Conservation (phyloP, 2,888 invertebrate genomes). For the Synanthedon andrenaeformis region DNA sequence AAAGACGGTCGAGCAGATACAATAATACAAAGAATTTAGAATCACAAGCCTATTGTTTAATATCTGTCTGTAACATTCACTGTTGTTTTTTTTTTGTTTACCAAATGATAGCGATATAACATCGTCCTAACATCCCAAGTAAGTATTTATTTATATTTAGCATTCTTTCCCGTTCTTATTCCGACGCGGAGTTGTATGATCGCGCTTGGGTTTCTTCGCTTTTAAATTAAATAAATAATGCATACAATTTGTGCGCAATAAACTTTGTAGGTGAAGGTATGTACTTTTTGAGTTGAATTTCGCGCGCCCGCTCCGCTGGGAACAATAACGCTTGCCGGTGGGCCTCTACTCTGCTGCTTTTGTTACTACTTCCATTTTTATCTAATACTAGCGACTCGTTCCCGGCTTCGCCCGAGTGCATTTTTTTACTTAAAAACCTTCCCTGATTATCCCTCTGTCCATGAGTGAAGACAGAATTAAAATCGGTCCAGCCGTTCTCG, state of each 20-base stretch:
- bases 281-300: constrained; percentile 46
- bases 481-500: too few species aligned
- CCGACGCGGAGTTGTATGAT: constrained; percentile 40
- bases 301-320: constrained; percentile 48
- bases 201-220: constrained; percentile 61
- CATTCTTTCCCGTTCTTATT: constrained; percentile 36
- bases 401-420: too few species aligned
- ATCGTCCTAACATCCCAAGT: neutral
- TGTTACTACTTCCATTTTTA: too few species aligned
- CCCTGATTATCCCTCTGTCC: too few species aligned
- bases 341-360: constrained; percentile 16
- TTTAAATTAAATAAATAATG: constrained; percentile 70
- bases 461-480: too few species aligned
- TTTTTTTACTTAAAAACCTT: too few species aligned
- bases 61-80: too few species aligned
- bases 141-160: constrained; percentile 17
- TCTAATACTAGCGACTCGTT: too few species aligned
- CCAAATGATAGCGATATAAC: neutral
- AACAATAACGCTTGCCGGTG: constrained; percentile 49
- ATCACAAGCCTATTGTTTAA: too few species aligned
- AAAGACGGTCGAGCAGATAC: too few species aligned
- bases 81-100: too few species aligned
- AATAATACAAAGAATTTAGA: too few species aligned
- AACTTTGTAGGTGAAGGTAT: constrained; percentile 49
- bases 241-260: constrained; percentile 68